Conservation (phyloP, 2,888 invertebrate species). For the Eubasilissa splendida region DNA sequence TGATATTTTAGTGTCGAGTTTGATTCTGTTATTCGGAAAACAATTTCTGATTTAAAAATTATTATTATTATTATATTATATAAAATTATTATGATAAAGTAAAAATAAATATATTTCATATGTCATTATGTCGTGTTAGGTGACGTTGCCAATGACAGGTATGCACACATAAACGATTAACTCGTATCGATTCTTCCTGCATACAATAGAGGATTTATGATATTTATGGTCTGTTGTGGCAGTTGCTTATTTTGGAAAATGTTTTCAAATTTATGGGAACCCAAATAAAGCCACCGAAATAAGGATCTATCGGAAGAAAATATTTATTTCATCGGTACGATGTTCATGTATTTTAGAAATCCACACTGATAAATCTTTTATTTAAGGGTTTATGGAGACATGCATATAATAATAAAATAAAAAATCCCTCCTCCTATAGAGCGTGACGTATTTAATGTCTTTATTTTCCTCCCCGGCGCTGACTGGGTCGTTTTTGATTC, state of each 20-base stretch:
- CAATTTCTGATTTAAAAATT: too few relatives aligned
- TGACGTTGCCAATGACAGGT: too few relatives aligned
- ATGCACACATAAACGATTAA: too few relatives aligned
- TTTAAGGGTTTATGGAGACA: conserved; percentile 39
- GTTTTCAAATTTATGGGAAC: background rate
- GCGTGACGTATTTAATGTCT: conserved; percentile 48
- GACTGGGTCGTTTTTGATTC: conserved; percentile 27
- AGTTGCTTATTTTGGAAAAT: conserved; percentile 2
- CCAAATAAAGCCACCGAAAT: conserved; percentile 17
- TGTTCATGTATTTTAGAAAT: conserved; percentile 1
- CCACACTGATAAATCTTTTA: conserved; percentile 25
- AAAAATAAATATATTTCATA: too few relatives aligned
- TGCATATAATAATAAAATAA: conserved; percentile 29
- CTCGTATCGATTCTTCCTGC: too few relatives aligned
- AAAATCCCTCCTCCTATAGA: conserved; percentile 26
- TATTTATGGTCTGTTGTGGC: background rate
- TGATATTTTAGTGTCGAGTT: too few relatives aligned
- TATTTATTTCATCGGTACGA: background rate
- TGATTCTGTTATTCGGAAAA: too few relatives aligned
- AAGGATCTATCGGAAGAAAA: conserved; percentile 8
- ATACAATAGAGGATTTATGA: too few relatives aligned
- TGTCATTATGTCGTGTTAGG: too few relatives aligned
- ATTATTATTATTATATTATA: too few relatives aligned
- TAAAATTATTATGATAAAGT: too few relatives aligned
- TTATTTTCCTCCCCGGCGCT: conserved; percentile 37